phyloP scores from a whole-genome alignment of 2,797 vertebrate species.

The Ctenochaetus hawaiiensis region DNA sequence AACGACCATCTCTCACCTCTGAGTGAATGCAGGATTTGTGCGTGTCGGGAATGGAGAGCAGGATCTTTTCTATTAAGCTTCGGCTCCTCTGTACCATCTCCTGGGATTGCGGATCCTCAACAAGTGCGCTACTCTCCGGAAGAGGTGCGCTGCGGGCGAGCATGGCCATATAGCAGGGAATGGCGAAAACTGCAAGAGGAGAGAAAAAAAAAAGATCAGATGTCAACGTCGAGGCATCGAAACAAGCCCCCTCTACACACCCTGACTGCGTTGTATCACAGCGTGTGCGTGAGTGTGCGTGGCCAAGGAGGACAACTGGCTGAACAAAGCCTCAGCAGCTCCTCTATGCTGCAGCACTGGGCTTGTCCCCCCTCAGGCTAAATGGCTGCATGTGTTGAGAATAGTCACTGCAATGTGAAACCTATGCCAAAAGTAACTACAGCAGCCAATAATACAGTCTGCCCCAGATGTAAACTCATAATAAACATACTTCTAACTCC shows the following conservation, averaged over 20 bases:
- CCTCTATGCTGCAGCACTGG: slow-evolving; percentile 47
- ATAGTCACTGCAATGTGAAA: slow-evolving; percentile 59
- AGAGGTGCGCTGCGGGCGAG: slow-evolving; percentile 73
- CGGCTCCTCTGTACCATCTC: slow-evolving; percentile 73
- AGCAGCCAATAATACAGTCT: background rate
- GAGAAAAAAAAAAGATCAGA: background rate
- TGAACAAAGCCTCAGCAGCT: slow-evolving; percentile 64
- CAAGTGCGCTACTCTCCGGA: slow-evolving; percentile 51
- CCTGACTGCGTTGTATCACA: background rate
- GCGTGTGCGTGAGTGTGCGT: slow-evolving; percentile 4
- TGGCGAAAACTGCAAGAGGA: slow-evolving; percentile 54
- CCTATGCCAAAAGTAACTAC: slow-evolving; percentile 42
- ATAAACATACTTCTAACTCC: background rate
- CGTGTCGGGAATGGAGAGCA: slow-evolving; percentile 65
- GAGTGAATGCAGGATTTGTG: slow-evolving; percentile 73
- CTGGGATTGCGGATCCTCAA: slow-evolving; percentile 73
- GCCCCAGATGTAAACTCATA: background rate
- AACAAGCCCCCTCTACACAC: background rate
- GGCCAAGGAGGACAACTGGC: background rate
- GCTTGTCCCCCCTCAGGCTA: slow-evolving; percentile 34
- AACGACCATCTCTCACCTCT: slow-evolving; percentile 68
- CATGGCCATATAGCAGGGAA: slow-evolving; percentile 71
- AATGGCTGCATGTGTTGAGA: slow-evolving; percentile 49
- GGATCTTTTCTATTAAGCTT: slow-evolving; percentile 83
- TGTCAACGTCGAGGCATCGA: slow-evolving; percentile 16